Conservation (phyloP, 2,797 vertebrate genomes). For the Tamandua tetradactyla region DNA sequence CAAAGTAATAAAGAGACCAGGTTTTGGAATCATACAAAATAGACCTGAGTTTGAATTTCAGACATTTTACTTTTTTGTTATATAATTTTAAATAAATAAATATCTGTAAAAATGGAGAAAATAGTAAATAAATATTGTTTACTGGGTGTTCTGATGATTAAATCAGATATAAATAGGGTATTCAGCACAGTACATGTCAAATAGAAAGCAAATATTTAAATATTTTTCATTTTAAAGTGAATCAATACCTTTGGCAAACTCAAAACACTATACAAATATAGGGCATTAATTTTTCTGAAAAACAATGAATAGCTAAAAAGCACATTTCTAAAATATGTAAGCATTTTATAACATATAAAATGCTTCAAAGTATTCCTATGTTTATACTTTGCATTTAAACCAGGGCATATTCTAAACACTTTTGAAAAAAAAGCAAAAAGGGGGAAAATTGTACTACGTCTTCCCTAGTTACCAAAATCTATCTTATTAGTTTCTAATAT, state of each 20-base stretch:
- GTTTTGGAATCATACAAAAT: background rate
- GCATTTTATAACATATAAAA: slow-evolving; percentile 23
- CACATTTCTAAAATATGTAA: slow-evolving; percentile 20
- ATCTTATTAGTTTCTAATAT: slow-evolving; percentile 51
- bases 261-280: slow-evolving; percentile 6
- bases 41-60: slow-evolving; percentile 20
- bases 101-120: slow-evolving; percentile 13
- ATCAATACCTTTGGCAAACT: slow-evolving; percentile 15
- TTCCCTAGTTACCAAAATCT: slow-evolving; percentile 13
- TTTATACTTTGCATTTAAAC: slow-evolving; percentile 6
- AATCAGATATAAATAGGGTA: slow-evolving; percentile 1
- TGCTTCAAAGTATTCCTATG: background rate
- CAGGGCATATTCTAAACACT: slow-evolving; percentile 15
- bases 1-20: background rate
- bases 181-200: background rate
- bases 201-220: background rate
- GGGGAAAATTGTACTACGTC: background rate
- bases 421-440: background rate
- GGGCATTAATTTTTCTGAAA: slow-evolving; percentile 12
- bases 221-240: slow-evolving; percentile 36
- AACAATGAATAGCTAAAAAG: background rate
- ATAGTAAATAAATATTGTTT: background rate
- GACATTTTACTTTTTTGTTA: background rate
- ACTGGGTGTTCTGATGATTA: background rate
- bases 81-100: slow-evolving; percentile 36